These are phyloP conservation scores for Chirona hameri DNA, from an alignment of 2,888 invertebrate species.

Conservation along the genomic window DNA sequence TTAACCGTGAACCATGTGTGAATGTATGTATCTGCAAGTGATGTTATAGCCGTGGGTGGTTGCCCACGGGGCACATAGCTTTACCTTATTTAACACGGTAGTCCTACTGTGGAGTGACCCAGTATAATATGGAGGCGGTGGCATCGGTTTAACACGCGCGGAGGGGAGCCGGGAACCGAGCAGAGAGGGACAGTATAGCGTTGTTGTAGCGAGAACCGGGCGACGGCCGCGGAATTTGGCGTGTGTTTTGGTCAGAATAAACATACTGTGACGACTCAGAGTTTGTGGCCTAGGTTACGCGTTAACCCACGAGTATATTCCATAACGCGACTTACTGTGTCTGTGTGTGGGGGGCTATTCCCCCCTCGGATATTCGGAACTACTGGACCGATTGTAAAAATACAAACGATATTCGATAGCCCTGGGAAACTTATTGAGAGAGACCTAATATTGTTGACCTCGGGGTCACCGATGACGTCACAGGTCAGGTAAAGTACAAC, in stretches of 20 bases:
- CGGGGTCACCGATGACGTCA: too few species aligned
- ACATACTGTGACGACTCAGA: background rate
- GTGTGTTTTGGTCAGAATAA: background rate
- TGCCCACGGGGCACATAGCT: background rate
- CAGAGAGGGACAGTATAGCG: background rate
- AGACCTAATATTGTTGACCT: too few species aligned
- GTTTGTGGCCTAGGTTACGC: background rate
- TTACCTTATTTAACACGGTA: slow-evolving; percentile 2
- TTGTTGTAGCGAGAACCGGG: background rate
- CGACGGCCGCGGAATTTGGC: background rate
- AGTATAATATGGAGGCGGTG: background rate
- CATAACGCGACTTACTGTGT: too few species aligned
- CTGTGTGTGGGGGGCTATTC: too few species aligned
- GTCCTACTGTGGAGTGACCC: background rate
- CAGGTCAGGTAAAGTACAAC: too few species aligned
- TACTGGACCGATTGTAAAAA: too few species aligned
- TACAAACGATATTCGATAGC: too few species aligned
- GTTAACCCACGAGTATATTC: too few species aligned
- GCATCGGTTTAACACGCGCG: background rate
- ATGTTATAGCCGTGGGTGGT: background rate
- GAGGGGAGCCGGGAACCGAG: background rate
- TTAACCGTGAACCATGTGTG: background rate
- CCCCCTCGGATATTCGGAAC: too few species aligned
- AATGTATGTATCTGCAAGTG: background rate
- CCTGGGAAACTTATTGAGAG: too few species aligned